These are phyloP conservation scores for Panopea generosa DNA, from an alignment of 2,888 invertebrate species.

Conservation along the genomic window DNA sequence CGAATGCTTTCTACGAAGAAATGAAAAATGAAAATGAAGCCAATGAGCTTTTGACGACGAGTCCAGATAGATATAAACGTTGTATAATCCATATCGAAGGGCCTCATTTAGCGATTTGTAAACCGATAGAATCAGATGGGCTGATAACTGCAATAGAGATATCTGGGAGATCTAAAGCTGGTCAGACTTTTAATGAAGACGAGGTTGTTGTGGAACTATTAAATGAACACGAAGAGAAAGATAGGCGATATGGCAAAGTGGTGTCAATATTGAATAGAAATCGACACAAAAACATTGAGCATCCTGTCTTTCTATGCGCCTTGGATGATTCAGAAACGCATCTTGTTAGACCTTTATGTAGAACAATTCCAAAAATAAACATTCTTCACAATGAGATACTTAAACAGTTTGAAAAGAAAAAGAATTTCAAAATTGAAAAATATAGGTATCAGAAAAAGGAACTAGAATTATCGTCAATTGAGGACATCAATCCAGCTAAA, in stretches of 20 bases:
- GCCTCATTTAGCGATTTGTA: slow-evolving; percentile 61
- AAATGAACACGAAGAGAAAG: slow-evolving; percentile 23
- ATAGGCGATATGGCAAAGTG: slow-evolving; percentile 61
- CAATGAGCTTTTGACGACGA: slow-evolving; percentile 7
- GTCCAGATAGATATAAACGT: slow-evolving; percentile 55
- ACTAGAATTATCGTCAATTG: slow-evolving; percentile 6
- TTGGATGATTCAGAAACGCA: slow-evolving; percentile 63
- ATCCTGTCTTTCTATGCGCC: slow-evolving; percentile 67
- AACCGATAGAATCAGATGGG: slow-evolving; percentile 38
- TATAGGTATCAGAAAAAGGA: slow-evolving; percentile 67
- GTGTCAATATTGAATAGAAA: slow-evolving; percentile 51
- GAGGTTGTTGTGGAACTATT: slow-evolving; percentile 68
- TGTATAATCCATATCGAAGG: slow-evolving; percentile 61
- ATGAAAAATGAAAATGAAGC: too few relatives aligned
- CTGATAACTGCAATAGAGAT: slow-evolving; percentile 55
- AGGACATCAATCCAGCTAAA: slow-evolving; percentile 52
- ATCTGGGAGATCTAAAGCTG: slow-evolving; percentile 65
- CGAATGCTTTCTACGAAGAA: too few relatives aligned
- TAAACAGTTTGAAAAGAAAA: slow-evolving; percentile 9
- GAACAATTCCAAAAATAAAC: slow-evolving; percentile 72
- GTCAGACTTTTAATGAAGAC: slow-evolving; percentile 66
- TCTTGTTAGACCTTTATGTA: slow-evolving; percentile 70
- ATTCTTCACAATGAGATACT: slow-evolving; percentile 38
- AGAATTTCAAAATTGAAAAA: slow-evolving; percentile 49
- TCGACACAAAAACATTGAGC: slow-evolving; percentile 45